Evolutionary conservation across 2,113 vertebrate species (phyloP), one percentile per base, ranked within the genome.

Genomic region (Chrysemys picta): DNA sequence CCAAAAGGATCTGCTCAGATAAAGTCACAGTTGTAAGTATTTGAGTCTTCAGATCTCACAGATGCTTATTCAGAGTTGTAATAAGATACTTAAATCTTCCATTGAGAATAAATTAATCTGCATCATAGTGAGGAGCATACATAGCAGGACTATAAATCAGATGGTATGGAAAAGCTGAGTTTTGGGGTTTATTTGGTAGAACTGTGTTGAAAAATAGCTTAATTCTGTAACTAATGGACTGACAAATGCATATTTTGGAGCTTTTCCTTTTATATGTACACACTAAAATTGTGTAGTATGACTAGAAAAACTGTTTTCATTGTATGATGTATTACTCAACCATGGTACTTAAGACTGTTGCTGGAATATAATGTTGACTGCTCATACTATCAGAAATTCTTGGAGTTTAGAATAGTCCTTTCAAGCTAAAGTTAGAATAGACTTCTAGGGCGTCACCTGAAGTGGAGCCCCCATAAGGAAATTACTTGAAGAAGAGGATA

Each of bases 1-100:
- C 99, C 99, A 27, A 99, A 99, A 98, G 99, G 99, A 89, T 98
- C 99, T 8, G 98, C 99, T 78, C 98, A 99, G 87, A 98, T 99
- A 76, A 98, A 98, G 21, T 97, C 98, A 38, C 97, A 97, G 1
- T 35, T 99, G 99, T 99, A 97, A 99, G 99, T 98, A 94, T 81
- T 1, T 0, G 6, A 84, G 5, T 91, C 96, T 95, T 17, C 29
- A 4, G 5, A 54, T 5, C 2, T 47, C 4, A 45, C 25, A 13
- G 38, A 50, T 50, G 29, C 27, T 83, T 47, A 14, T 76, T 29
- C 6, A 47, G 16, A 21, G 25, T 47, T 47, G 42, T 78, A 47
- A 47, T 78, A 25, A 56, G 35, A 45, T 81, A 49, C 21, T 82
- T 72, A 8, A 57, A 16, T 52, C 52, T 85, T 80, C 27, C 49